A percentile compares a stretch with the other conserved stretches of the same genome.
Conservation (phyloP, 2,888 invertebrate species). For the Drosophila tanythrix region DNA sequence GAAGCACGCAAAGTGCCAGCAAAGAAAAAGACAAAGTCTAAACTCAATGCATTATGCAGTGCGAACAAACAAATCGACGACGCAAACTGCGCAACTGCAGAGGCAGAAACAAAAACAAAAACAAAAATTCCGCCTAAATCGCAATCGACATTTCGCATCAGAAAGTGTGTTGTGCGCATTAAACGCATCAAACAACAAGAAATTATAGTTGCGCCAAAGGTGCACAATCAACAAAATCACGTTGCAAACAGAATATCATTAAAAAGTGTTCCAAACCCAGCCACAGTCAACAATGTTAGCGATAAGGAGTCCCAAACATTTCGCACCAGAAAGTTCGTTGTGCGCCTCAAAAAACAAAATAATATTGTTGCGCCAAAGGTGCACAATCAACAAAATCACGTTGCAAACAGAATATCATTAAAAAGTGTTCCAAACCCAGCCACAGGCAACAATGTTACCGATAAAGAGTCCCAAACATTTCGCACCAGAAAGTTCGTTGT, state of each 20-base stretch:
- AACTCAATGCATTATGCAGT: neutral
- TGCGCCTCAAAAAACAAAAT: neutral
- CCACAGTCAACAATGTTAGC: neutral
- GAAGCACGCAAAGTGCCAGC: neutral
- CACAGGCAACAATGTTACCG: neutral
- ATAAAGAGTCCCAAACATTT: neutral
- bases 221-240: neutral
- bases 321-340: neutral
- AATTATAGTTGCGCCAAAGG: too few species aligned
- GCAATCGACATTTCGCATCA: neutral
- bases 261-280: neutral
- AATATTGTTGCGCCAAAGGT: neutral
- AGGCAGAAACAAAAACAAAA: neutral
- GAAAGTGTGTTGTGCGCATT: slow-evolving; percentile 49
- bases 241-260: neutral
- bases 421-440: neutral
- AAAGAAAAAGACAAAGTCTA: neutral
- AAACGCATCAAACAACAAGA: slow-evolving; percentile 31
- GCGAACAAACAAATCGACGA: neutral
- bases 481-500: neutral
- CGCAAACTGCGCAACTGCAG: neutral
- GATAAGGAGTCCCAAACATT: neutral
- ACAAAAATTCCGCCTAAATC: neutral
- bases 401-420: neutral
- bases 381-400: neutral